Evolutionary conservation across 2,888 invertebrate species (phyloP), one percentile per base, ranked within the genome.

Genomic region (Ganaspis brasiliensis): DNA sequence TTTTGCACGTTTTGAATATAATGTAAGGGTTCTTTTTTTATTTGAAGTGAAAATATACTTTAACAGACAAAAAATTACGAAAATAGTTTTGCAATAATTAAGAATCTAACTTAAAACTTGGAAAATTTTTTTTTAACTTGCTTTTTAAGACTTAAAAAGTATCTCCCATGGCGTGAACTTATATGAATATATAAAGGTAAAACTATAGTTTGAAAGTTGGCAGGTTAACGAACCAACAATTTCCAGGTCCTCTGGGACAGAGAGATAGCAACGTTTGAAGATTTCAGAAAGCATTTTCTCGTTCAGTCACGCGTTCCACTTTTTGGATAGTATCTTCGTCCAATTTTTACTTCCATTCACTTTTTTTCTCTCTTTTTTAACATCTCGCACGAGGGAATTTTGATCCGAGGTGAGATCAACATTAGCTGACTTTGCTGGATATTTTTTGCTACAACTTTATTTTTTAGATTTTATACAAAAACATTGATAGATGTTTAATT

Each of bases 241-340:
- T 67, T 45, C 45, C 21, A 16, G 24, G 21, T 67, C n/a, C 19
- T 37, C 67, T 67, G 67, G 24, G 40, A 6, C 9, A 24, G 24
- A 24, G 67, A 67, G 67, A 67, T 67, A 67, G 67, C 40, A 67
- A 67, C 24, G 45, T 45, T 45, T 67, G 14, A 37, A 19, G 72
- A 70, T 73, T 79, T 77, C 49, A 35, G 73, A 31, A 67, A 52
- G 52, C 67, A 71, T 59, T 78, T 61, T 80, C 73, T 72, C 61
- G 55, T 63, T 26, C 55, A 26, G 79, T 81, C 80, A 78, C 73
- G 80, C 40, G 78, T 77, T 70, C 74, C 26, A 81, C 73, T 81
- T 84, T 82, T 83, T 76, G 77, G 79, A 74, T 76, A 79, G 81
- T 80, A 79, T 81, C 81, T 76, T 61, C 57, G 63, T 77, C 77